Percentiles rank a stretch among this genome's conserved stretches.
Evolutionary conservation across 1,140 invertebrate genomes (phyloP).

Genomic region (Thalassaphorura encarpata): DNA sequence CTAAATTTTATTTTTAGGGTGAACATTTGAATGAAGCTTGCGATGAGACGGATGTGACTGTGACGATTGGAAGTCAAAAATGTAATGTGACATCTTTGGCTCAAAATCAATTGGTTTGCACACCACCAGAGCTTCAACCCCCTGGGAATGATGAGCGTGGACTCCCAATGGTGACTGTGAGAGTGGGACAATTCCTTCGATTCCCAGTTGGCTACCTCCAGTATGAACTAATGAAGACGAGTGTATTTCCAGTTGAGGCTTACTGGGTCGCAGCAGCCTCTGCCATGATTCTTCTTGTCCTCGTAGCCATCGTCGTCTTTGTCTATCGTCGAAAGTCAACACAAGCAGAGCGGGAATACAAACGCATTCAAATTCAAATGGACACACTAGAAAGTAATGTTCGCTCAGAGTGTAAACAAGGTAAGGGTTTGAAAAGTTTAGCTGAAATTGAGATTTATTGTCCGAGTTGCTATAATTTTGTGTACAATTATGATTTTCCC

Average conservation of each 20-base stretch:
- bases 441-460: neutral
- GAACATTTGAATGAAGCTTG: conserved; percentile 82
- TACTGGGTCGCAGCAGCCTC: conserved; percentile 73
- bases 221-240: conserved; percentile 76
- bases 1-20: conserved; percentile 43
- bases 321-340: conserved; percentile 85
- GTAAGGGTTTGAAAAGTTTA: too few relatives aligned
- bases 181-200: conserved; percentile 71
- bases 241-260: conserved; percentile 74
- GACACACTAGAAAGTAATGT: conserved; percentile 98
- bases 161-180: conserved; percentile 78
- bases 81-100: conserved; percentile 92
- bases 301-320: conserved; percentile 74
- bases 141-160: conserved; percentile 66
- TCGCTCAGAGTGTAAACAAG: conserved; percentile 91
- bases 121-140: conserved; percentile 77
- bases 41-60: conserved; percentile 84
- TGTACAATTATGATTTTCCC: conserved; percentile 30
- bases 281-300: conserved; percentile 67
- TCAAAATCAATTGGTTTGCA: conserved; percentile 76
- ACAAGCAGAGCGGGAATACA: conserved; percentile 90
- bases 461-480: neutral
- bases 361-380: conserved; percentile 97
- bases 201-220: conserved; percentile 79
- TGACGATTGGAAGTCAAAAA: conserved; percentile 73